Base-by-base conservation (phyloP, 2,888 invertebrate species). In the Phanerotoma sp. region DNA sequence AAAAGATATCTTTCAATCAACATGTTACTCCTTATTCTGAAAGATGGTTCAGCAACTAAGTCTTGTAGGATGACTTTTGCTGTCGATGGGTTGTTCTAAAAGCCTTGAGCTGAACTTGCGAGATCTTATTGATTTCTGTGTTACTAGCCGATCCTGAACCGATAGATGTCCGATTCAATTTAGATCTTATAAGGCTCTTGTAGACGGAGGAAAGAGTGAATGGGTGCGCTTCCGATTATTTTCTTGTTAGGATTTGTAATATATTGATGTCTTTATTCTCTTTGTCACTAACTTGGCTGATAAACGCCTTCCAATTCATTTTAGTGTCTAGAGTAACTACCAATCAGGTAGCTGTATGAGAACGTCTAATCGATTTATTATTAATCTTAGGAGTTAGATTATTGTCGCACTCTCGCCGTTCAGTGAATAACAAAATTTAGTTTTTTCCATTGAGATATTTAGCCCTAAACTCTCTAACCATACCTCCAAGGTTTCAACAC, bases 221-320 rank as follows among this genome's bases (percentile, higher is more conserved):
- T 1, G 51, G 41, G 22, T 55, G 50, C 0, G 50, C 30, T 1
- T 49, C 51, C 41, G 50, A 55, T 3, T 38, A 16, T 16, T 50
- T 55, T 5, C 40, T 18, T 1, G 46, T n/a, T 7, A 46, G 9
- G 6, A 18, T 3, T 33, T 37, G 50, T 1, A 46, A 6, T 5
- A 55, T 25, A n/a, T 40, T 30, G 1, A 50, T 4, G 11, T 32
- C 37, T 5, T 30, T 28, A 1, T 4, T 2, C 3, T 11, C 40
- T 5, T 45, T 49, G 3, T n/a, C n/a, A 20, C 11, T 37, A 6
- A 20, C 32, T 1, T n/a, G n/a, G n/a, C n/a, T n/a, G n/a, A n/a
- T n/a, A n/a, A n/a, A n/a, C n/a, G n/a, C n/a, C n/a, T n/a, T n/a
- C n/a, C n/a, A n/a, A n/a, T n/a, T n/a, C n/a, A n/a, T n/a, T n/a